These are phyloP conservation scores for Sorex fumeus DNA, from an alignment of 2,113 vertebrate genomes.

Conservation along the genomic window DNA sequence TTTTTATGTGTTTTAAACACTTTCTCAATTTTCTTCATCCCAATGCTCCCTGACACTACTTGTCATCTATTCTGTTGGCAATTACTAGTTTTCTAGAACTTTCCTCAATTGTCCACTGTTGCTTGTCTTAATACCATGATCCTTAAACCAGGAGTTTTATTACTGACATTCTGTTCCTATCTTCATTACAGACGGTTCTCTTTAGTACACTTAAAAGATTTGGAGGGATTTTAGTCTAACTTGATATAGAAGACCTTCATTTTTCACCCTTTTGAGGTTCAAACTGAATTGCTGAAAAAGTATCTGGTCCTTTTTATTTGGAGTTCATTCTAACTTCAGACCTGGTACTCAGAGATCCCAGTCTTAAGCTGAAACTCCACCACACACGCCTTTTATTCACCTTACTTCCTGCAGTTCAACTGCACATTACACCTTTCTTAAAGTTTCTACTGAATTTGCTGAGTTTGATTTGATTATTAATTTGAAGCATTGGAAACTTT, in stretches of 20 bases:
- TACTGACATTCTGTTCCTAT: too few species aligned
- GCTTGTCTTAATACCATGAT: too few species aligned
- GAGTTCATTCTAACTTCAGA: slow-evolving; percentile 8
- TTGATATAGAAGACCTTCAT: not conserved
- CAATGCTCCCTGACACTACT: too few species aligned
- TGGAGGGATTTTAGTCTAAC: not conserved
- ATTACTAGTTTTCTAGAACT: too few species aligned
- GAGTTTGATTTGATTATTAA: not conserved
- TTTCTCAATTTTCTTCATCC: not conserved
- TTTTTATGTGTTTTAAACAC: not conserved
- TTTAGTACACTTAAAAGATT: not conserved
- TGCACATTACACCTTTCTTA: too few species aligned
- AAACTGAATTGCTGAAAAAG: slow-evolving; percentile 27
- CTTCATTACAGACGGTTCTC: too few species aligned
- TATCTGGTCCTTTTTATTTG: not conserved
- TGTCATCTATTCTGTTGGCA: too few species aligned
- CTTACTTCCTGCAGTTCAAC: not conserved
- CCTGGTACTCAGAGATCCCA: not conserved
- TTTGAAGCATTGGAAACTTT: not conserved
- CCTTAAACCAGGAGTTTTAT: too few species aligned
- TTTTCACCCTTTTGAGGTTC: not conserved
- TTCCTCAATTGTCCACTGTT: too few species aligned
- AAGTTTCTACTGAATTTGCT: not conserved
- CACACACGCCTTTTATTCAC: not conserved
- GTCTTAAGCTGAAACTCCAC: not conserved